phyloP scores from a whole-genome alignment of 2,888 invertebrate genomes.

The Hololepta plana region DNA sequence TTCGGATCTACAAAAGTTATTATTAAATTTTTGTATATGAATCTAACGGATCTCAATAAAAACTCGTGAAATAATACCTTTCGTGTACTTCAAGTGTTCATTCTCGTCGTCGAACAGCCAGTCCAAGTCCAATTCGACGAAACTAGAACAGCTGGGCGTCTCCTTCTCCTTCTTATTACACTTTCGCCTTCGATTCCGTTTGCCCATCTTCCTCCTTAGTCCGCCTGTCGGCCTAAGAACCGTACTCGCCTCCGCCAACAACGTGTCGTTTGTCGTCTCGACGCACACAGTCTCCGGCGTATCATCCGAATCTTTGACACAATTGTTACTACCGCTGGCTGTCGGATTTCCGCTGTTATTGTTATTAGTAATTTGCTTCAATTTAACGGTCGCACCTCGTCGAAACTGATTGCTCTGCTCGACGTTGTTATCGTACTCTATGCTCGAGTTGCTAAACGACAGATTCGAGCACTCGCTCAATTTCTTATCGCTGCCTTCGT shows the following conservation, averaged over 20 bases:
- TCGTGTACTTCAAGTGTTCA: constrained; percentile 14
- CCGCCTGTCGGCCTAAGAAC: constrained; percentile 15
- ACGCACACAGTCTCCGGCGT: constrained; percentile 18
- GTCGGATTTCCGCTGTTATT: not conserved
- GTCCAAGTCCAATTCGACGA: constrained; percentile 36
- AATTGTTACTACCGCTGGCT: too few relatives aligned
- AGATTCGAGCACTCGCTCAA: constrained; percentile 21
- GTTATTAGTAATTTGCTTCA: not conserved
- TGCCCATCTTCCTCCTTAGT: constrained; percentile 16
- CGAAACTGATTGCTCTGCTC: constrained; percentile 2
- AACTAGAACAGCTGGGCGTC: constrained; percentile 27
- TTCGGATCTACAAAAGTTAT: constrained; percentile 22
- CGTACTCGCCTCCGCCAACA: constrained; percentile 10
- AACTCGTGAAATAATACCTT: too few relatives aligned
- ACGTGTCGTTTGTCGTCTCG: too few relatives aligned
- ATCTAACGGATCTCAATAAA: not conserved
- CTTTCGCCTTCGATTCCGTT: constrained; percentile 12
- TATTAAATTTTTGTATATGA: constrained; percentile 6
- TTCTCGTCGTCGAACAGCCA: constrained; percentile 39
- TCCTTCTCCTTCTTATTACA: too few relatives aligned
- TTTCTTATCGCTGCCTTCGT: constrained; percentile 23
- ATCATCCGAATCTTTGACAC: too few relatives aligned
- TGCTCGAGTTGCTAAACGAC: constrained; percentile 22
- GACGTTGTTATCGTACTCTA: constrained; percentile 16
- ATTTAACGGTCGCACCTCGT: not conserved